A percentile compares a stretch with the other conserved stretches of the same genome.
Conservation (phyloP, 1,140 invertebrate species). For the Temnothorax curvispinosus region DNA sequence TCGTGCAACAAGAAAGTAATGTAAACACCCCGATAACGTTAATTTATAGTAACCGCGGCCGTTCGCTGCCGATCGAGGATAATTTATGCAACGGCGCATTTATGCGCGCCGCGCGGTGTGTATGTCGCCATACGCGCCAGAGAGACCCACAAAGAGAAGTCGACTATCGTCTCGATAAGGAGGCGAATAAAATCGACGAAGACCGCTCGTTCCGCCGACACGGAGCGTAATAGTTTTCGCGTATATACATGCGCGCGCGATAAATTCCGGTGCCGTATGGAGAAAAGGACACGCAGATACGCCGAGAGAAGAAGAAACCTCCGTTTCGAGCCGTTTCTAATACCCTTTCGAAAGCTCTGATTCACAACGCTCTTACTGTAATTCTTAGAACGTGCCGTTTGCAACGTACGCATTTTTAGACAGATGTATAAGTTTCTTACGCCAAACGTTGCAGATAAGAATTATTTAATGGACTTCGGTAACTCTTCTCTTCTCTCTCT, state of each 20-base stretch:
- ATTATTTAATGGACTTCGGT: not conserved
- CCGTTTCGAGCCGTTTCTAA: not conserved
- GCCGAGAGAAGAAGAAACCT: not conserved
- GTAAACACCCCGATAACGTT: conserved; percentile 81
- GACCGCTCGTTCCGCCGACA: conserved; percentile 35
- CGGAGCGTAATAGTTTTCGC: conserved; percentile 61
- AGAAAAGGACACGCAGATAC: not conserved
- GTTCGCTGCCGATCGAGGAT: conserved; percentile 71
- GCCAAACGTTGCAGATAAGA: conserved; percentile 21
- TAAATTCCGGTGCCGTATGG: conserved; percentile 30
- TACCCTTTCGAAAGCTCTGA: conserved; percentile 4
- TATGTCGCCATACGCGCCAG: conserved; percentile 49
- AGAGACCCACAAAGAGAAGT: conserved; percentile 50
- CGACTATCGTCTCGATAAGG: conserved; percentile 60
- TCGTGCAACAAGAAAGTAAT: conserved; percentile 81
- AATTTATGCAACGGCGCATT: conserved; percentile 79
- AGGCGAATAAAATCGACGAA: conserved; percentile 59
- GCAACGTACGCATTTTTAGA: not conserved
- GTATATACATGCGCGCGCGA: conserved; percentile 45
- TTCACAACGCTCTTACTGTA: not conserved
- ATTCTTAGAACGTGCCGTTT: not conserved
- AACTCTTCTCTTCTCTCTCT: not conserved
- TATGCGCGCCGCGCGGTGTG: conserved; percentile 55
- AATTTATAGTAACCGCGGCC: conserved; percentile 79
- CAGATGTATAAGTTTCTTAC: not conserved